Conservation (phyloP, 2,113 vertebrate genomes). For the Sander vitreus region DNA sequence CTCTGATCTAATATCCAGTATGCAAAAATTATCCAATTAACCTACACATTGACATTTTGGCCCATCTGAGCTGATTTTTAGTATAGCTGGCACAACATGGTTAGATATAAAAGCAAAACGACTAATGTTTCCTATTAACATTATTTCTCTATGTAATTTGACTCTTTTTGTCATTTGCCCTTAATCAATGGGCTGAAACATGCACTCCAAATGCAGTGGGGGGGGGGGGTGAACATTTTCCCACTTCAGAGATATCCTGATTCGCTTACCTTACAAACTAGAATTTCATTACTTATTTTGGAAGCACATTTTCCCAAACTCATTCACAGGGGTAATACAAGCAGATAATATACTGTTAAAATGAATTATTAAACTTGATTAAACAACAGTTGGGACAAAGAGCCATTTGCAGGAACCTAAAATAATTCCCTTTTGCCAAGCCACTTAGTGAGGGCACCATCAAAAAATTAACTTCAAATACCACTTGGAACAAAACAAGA, state of each 20-base stretch:
- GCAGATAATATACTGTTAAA: constrained; percentile 66
- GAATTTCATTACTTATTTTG: constrained; percentile 23
- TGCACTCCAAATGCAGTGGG: constrained; percentile 9
- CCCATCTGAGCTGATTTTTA: constrained; percentile 3
- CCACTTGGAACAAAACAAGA: constrained; percentile 77
- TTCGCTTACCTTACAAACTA: constrained; percentile 21
- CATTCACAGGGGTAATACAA: constrained; percentile 61
- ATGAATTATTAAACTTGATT: constrained; percentile 64
- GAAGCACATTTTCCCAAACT: constrained; percentile 38
- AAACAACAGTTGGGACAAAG: constrained; percentile 49
- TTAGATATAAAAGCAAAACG: constrained; percentile 42
- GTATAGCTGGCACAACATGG: constrained; percentile 15
- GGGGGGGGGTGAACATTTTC: constrained; percentile 24
- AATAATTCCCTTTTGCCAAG: constrained; percentile 63
- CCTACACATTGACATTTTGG: constrained; percentile 19
- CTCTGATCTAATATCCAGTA: constrained; percentile 21
- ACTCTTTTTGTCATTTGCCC: constrained; percentile 40
- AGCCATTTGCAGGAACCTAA: constrained; percentile 64
- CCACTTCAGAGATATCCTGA: constrained; percentile 34
- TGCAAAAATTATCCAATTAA: constrained; percentile 42
- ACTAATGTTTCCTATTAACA: constrained; percentile 54
- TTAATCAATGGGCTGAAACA: constrained; percentile 48
- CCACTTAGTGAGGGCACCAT: constrained; percentile 58
- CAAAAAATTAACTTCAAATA: constrained; percentile 70
- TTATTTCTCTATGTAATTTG: constrained; percentile 47